Evolutionary conservation across 2,113 vertebrate genomes (phyloP).

Genomic region (Epinephelus moara): DNA sequence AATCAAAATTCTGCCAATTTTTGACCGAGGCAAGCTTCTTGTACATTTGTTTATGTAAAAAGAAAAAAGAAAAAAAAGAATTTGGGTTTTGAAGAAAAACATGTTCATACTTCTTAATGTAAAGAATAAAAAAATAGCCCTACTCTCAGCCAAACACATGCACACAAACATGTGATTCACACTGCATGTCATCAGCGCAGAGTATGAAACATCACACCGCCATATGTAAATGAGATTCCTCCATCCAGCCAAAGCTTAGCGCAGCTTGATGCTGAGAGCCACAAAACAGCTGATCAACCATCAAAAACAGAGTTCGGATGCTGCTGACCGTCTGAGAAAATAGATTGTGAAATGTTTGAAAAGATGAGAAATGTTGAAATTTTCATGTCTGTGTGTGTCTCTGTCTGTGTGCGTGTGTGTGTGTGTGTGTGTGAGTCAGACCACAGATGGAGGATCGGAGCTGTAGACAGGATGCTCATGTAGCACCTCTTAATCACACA

Average conservation of each 20-base stretch:
- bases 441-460: slow-evolving; percentile 80
- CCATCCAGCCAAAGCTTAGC: neutral
- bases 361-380: slow-evolving; percentile 44
- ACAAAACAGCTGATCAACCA: neutral
- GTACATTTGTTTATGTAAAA: neutral
- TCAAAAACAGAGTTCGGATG: slow-evolving; percentile 13
- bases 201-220: slow-evolving; percentile 23
- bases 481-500: slow-evolving; percentile 81
- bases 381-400: slow-evolving; percentile 28
- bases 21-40: neutral
- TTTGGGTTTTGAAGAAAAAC: neutral
- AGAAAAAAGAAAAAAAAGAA: neutral
- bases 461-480: slow-evolving; percentile 79
- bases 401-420: slow-evolving; percentile 35
- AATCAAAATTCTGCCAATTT: neutral
- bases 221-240: slow-evolving; percentile 27
- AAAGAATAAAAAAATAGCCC: neutral
- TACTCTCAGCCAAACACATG: neutral
- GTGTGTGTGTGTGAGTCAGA: slow-evolving; percentile 71
- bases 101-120: neutral
- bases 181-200: slow-evolving; percentile 47
- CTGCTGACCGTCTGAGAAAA: neutral
- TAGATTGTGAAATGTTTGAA: neutral
- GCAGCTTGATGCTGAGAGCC: neutral
- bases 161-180: slow-evolving; percentile 39